These are phyloP conservation scores for Coelopa pilipes DNA, from an alignment of 2,888 invertebrate species.

Conservation along the genomic window DNA sequence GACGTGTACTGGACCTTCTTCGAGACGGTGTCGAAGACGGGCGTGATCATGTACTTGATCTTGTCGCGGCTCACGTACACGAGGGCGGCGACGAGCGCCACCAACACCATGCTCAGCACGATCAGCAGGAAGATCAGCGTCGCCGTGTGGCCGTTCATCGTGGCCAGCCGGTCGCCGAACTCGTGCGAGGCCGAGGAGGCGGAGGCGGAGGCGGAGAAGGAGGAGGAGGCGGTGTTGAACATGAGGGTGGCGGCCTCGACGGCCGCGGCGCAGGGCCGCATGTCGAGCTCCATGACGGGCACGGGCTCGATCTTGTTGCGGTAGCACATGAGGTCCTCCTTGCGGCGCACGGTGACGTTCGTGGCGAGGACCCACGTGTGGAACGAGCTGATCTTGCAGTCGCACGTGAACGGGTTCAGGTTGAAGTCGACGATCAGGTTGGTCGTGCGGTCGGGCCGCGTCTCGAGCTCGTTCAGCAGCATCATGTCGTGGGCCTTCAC, in stretches of 20 bases:
- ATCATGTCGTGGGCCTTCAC: constrained; percentile 71
- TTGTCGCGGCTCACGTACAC: constrained; percentile 73
- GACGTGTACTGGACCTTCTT: constrained; percentile 80
- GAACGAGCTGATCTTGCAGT: constrained; percentile 72
- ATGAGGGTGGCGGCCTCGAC: constrained; percentile 59
- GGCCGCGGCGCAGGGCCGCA: constrained; percentile 58
- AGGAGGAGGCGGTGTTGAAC: constrained; percentile 55
- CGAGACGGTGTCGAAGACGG: constrained; percentile 74
- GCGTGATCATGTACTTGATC: constrained; percentile 71
- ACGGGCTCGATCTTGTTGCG: constrained; percentile 56
- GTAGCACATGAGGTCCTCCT: constrained; percentile 70
- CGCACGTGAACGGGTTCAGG: constrained; percentile 77
- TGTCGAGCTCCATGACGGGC: constrained; percentile 58
- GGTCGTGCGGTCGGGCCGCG: constrained; percentile 60
- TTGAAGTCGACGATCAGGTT: constrained; percentile 73
- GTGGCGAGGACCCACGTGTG: constrained; percentile 74
- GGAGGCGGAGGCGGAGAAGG: constrained; percentile 51
- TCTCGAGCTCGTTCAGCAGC: constrained; percentile 70
- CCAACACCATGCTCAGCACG: constrained; percentile 70
- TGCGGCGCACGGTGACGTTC: constrained; percentile 71
- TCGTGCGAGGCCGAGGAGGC: constrained; percentile 48
- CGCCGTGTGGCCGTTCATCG: constrained; percentile 59
- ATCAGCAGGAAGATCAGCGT: constrained; percentile 68
- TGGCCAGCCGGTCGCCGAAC: too few species aligned
- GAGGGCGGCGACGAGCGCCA: constrained; percentile 70